A percentile compares a stretch with the other conserved stretches of the same genome.
Conservation (phyloP, 2,113 vertebrate species). For the Nothoprocta perdicaria region DNA sequence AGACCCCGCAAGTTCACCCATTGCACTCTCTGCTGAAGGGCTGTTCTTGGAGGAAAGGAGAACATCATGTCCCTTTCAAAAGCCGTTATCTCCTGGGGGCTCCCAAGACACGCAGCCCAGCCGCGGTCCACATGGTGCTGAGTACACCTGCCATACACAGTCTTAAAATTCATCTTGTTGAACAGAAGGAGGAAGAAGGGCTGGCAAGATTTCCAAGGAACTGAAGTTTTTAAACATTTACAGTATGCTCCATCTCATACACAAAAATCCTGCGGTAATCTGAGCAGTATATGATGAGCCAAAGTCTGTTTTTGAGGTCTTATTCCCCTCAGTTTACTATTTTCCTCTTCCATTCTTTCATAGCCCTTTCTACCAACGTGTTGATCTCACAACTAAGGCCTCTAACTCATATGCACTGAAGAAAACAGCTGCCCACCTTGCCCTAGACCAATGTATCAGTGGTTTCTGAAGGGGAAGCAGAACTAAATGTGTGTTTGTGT, state of each 20-base stretch:
- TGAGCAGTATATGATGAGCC: neutral
- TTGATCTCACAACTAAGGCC: neutral
- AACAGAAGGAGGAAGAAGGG: neutral
- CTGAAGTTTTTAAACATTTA: neutral
- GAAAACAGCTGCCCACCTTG: neutral
- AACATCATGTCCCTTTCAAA: neutral
- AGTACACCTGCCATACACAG: no score
- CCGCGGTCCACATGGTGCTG: neutral
- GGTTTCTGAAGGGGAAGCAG: neutral
- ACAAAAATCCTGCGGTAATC: neutral
- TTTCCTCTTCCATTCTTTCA: neutral
- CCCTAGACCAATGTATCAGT: neutral
- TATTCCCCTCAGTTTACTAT: neutral
- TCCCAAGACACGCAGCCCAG: neutral
- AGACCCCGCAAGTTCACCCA: neutral
- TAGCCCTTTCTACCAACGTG: neutral
- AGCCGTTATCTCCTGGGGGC: neutral
- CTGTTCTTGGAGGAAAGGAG: neutral
- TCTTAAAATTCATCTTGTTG: neutral
- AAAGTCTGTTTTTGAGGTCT: neutral
- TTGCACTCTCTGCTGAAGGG: neutral
- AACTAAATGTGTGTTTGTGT: neutral
- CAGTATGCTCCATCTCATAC: neutral
- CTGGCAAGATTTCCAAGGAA: neutral
- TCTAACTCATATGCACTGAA: neutral